These are phyloP conservation scores for Melanophora roralis DNA, from an alignment of 2,888 invertebrate genomes.

Conservation along the genomic window DNA sequence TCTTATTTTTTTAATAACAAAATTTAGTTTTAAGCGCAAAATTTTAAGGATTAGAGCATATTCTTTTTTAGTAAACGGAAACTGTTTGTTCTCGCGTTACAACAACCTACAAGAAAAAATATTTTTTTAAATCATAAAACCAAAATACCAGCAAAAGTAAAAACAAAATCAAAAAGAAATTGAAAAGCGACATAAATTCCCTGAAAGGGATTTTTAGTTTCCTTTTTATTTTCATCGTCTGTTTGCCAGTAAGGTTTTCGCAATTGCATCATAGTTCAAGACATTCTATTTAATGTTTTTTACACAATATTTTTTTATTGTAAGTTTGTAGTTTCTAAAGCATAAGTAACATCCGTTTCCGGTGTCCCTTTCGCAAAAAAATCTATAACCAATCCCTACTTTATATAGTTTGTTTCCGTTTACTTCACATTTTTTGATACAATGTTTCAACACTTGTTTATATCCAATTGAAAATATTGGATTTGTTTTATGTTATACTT, in stretches of 20 bases:
- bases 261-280: background rate
- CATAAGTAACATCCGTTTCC: slow-evolving; percentile 44
- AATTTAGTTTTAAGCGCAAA: too few species aligned
- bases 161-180: background rate
- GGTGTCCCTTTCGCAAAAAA: slow-evolving; percentile 15
- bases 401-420: background rate
- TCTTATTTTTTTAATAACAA: too few species aligned
- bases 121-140: background rate
- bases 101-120: slow-evolving; percentile 16
- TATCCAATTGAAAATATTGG: slow-evolving; percentile 4
- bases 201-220: slow-evolving; percentile 3
- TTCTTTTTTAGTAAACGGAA: slow-evolving; percentile 1
- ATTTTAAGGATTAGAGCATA: too few species aligned
- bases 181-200: background rate
- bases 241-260: background rate
- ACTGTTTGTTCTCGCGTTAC: slow-evolving; percentile 19
- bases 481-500: background rate
- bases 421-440: background rate
- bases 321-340: slow-evolving; percentile 7
- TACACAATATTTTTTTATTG: background rate
- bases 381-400: background rate
- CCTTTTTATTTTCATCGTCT: background rate
- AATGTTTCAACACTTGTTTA: slow-evolving; percentile 7
- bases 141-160: background rate
- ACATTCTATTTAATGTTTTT: background rate